These are phyloP conservation scores for Montipora cactus DNA, from an alignment of 64 coral and sea anemone species.

Conservation along the genomic window DNA sequence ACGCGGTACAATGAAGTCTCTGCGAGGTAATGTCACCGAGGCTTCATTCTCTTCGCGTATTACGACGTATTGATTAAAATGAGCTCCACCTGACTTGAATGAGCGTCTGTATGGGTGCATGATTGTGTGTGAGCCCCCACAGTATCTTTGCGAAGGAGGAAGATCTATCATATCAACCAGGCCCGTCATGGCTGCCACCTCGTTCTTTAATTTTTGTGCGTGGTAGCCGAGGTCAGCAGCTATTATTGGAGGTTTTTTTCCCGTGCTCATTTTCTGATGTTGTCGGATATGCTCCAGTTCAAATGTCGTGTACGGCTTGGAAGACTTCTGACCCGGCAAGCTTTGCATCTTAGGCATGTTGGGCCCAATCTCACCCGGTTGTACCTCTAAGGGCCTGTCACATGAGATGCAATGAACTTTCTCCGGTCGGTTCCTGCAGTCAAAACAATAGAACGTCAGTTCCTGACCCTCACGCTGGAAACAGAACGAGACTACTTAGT, in stretches of 20 bases:
- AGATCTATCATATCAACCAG: slow-evolving; percentile 79
- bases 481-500: no score
- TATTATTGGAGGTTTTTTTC: slow-evolving; percentile 69
- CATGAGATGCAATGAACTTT: slow-evolving; percentile 96
- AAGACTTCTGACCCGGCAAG: slow-evolving; percentile 81
- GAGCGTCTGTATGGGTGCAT: slow-evolving; percentile 90
- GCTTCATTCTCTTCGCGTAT: slow-evolving; percentile 83
- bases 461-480: no score
- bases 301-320: slow-evolving; percentile 90
- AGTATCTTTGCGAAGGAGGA: slow-evolving; percentile 88
- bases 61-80: slow-evolving; percentile 95
- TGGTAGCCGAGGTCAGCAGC: slow-evolving; percentile 84
- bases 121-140: slow-evolving; percentile 87
- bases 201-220: slow-evolving; percentile 84
- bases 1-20: slow-evolving; percentile 89
- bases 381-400: slow-evolving; percentile 80
- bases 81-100: slow-evolving; percentile 78
- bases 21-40: slow-evolving; percentile 69
- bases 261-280: slow-evolving; percentile 70
- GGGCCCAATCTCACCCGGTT: slow-evolving; percentile 38
- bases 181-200: slow-evolving; percentile 90
- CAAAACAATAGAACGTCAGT: neutral
- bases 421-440: slow-evolving; percentile 68
- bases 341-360: slow-evolving; percentile 85
- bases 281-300: slow-evolving; percentile 91